Base-by-base conservation (phyloP, 1,140 invertebrate genomes). In the Aphelinus atriplicis region DNA sequence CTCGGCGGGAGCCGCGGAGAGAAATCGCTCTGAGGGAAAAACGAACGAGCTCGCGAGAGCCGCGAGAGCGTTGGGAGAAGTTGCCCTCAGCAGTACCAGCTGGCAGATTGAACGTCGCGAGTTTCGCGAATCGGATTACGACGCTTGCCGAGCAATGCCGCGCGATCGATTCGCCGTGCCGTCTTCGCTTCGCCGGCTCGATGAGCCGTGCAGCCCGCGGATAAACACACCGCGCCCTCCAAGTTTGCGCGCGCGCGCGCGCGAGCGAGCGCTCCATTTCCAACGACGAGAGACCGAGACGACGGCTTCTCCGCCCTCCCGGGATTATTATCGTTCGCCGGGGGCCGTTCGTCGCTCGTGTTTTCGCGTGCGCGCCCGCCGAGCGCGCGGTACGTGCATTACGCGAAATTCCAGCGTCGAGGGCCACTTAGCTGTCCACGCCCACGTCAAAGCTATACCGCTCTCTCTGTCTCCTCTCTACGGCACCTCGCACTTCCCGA, bases 341-440 rank as follows among this genome's bases (percentile, higher is more conserved):
- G 46, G 42, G 6, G 61, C 66, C 66, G 61, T 68, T 66, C 56
- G 43, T 43, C 1, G 26, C 26, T 48, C 56, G 51, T 71, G 68
- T 75, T 75, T 75, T 70, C 73, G 58, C 62, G 62, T 73, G 55
- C 55, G 68, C 62, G 58, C 56, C 55, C 42, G 56, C n/a, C 7
- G 51, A 61, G 62, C 67, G 26, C 26, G 26, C 26, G 26, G 26
- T 26, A 26, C 26, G 26, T 77, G 62, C 56, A 75, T 78, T 78
- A 71, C 26, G 73, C 53, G 61, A 75, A 75, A 75, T 70, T 70
- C 67, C 55, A 64, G 61, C 65, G 67, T 64, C 66, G 43, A 75
- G 73, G 10, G 46, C 48, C 47, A 70, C 73, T 75, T 70, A 70
- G 50, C 9, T 26, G 42, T n/a, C 7, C 26, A 7, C 57, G 7